Base-by-base conservation (phyloP, 2,888 invertebrate species). In the Acholoe squamosa region DNA sequence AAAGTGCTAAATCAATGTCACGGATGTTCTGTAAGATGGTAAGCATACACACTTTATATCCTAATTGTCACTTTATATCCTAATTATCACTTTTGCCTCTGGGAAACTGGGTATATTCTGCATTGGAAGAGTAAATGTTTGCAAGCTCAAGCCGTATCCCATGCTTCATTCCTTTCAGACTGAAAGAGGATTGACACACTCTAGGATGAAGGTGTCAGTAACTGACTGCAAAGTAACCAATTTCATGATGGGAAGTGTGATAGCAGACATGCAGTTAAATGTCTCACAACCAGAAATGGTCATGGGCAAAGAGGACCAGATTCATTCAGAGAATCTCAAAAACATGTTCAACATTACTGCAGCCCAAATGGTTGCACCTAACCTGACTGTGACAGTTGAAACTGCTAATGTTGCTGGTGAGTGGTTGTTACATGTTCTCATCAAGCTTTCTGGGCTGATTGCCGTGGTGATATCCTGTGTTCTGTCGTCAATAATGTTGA, bases 21-120 rank as follows among this genome's bases (percentile, higher is more conserved):
- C 25, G 28, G 28, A n/a, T 71, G 28, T 71, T 71, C 16, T 71
- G 71, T 28, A 71, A 71, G 16, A 71, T 71, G 71, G 71, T 71
- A 28, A 71, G 71, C 19, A n/a, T 14, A n/a, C 1, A 43, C 43
- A 7, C 10, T 43, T 43, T 10, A 3, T 43, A 43, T 7, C 43
- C 43, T 43, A 43, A 7, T 3, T 43, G 43, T 43, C 10, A n/a
- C n/a, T n/a, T n/a, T n/a, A n/a, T n/a, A n/a, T n/a, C n/a, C n/a
- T n/a, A n/a, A n/a, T 67, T 7, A 19, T n/a, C n/a, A 71, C 28
- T 28, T 71, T 28, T 71, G 25, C 3, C 28, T 28, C 71, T 5
- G 25, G 25, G 71, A 71, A 71, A 71, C 71, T n/a, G 43, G 43
- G 43, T 43, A 43, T 43, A 7, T 43, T 43, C 43, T 43, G 43